Evolutionary conservation across 2,797 vertebrate genomes (phyloP).

Genomic region (Distichodus sexfasciatus): DNA sequence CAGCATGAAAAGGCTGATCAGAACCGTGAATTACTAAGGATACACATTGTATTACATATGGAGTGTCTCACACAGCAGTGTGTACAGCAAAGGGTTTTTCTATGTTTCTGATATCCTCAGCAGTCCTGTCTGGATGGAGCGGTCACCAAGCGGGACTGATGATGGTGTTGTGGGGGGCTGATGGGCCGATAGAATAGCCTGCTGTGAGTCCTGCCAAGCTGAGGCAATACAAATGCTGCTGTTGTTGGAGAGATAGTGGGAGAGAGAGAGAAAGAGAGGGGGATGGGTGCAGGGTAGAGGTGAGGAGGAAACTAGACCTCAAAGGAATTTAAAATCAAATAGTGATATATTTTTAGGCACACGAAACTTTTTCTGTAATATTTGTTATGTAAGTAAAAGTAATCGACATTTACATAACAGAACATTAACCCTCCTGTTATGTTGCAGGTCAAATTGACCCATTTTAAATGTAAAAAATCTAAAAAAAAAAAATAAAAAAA

Average conservation of each 20-base stretch:
- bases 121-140: constrained; percentile 37
- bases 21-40: background rate
- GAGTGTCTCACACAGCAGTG: background rate
- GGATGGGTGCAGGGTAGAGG: no score
- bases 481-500: no score
- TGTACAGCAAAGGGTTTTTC: constrained; percentile 11
- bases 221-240: constrained; percentile 35
- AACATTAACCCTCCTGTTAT: no score
- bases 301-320: no score
- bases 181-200: constrained; percentile 37
- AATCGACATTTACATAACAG: no score
- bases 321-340: no score
- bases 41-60: constrained; percentile 5
- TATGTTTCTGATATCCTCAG: constrained; percentile 51
- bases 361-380: no score
- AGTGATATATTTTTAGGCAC: no score
- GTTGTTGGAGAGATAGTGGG: constrained; percentile 17
- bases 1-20: background rate
- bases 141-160: constrained; percentile 32
- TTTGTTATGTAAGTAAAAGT: no score
- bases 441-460: no score
- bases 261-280: background rate
- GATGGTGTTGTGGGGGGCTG: background rate
- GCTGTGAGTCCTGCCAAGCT: constrained; percentile 34
- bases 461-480: no score